A percentile compares a stretch with the other conserved stretches of the same genome.
Evolutionary conservation across 2,888 invertebrate genomes (phyloP).

Genomic region (Choristoneura rosaceana): DNA sequence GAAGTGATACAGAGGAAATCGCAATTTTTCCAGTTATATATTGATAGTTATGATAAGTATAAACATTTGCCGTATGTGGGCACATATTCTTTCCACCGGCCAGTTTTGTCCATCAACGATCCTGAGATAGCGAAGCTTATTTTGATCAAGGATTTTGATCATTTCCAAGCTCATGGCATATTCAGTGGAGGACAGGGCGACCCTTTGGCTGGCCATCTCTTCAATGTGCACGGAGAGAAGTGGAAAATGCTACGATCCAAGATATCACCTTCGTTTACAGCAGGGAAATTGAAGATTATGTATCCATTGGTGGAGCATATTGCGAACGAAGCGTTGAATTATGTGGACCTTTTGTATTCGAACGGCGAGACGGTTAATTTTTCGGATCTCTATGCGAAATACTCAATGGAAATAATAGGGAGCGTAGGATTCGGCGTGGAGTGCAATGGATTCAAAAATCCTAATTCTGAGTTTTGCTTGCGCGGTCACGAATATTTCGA

Average conservation of each 20-base stretch:
- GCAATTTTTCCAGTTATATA: slow-evolving; percentile 87
- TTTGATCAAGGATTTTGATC: slow-evolving; percentile 86
- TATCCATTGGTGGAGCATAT: slow-evolving; percentile 85
- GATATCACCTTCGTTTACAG: slow-evolving; percentile 88
- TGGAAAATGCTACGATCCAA: slow-evolving; percentile 88
- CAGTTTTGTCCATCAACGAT: slow-evolving; percentile 87
- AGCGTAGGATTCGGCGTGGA: slow-evolving; percentile 87
- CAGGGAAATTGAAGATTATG: slow-evolving; percentile 88
- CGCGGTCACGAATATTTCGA: slow-evolving; percentile 78
- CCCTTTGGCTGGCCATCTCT: slow-evolving; percentile 86
- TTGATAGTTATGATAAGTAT: slow-evolving; percentile 84
- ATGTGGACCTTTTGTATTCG: slow-evolving; percentile 63
- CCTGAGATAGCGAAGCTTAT: slow-evolving; percentile 86
- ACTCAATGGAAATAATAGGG: slow-evolving; percentile 87
- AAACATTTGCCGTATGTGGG: slow-evolving; percentile 83
- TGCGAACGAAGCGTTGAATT: slow-evolving; percentile 78
- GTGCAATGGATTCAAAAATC: slow-evolving; percentile 84
- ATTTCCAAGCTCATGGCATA: slow-evolving; percentile 88
- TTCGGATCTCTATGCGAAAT: slow-evolving; percentile 84
- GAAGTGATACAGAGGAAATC: slow-evolving; percentile 82
- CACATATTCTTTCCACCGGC: slow-evolving; percentile 86
- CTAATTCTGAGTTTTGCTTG: slow-evolving; percentile 81
- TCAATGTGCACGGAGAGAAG: slow-evolving; percentile 82
- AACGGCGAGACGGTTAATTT: slow-evolving; percentile 77
- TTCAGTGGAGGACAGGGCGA: slow-evolving; percentile 86